Base-by-base conservation (phyloP, 2,113 vertebrate species). In the Ariopsis seemanni region DNA sequence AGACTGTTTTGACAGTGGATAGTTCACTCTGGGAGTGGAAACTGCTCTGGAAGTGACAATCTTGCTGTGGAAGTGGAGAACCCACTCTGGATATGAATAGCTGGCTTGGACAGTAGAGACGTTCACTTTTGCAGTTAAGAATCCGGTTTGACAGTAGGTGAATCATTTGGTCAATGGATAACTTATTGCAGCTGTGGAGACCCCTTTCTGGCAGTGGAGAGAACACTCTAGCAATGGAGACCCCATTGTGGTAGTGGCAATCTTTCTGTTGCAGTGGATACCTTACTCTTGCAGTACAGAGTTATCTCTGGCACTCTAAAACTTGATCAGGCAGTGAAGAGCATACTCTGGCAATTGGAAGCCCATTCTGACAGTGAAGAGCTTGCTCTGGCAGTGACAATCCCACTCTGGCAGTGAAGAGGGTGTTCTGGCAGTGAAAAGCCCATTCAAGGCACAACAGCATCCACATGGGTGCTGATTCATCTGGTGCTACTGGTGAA, bases 401-500 rank as follows among this genome's bases (percentile, higher is more conserved):
- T 7, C 8, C 48, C n/a, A 10, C 52, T 57, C 50, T 84, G 63
- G 82, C 52, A 57, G 65, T 67, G 30, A 30, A 84, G 63, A 71
- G 25, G 8, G 42, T 71, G 65, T 25, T 57, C 82, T 84, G 65
- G 34, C 15, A 87, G 67, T n/a, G 8, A 53, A 67, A 63, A 86
- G 17, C 15, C 30, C 8, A 22, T 58, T 62, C n/a, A 81, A 81
- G 79, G 30, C 74, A 75, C 69, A 75, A 81, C 79, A 62, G 34
- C 69, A 74, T 80, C 25, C 74, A 84, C 25, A 65, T 55, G 48
- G 67, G 12, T 74, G 74, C 30, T 93, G 91, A 92, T 93, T 91
- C 91, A 91, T 93, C 90, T 91, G 88, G 87, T 27, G 91, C 83
- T 93, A 72, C 69, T 93, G 80, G 75, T 90, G 92, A 93, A 93